phyloP scores from a whole-genome alignment of 2,113 vertebrate species.

The Urocitellus parryii region DNA sequence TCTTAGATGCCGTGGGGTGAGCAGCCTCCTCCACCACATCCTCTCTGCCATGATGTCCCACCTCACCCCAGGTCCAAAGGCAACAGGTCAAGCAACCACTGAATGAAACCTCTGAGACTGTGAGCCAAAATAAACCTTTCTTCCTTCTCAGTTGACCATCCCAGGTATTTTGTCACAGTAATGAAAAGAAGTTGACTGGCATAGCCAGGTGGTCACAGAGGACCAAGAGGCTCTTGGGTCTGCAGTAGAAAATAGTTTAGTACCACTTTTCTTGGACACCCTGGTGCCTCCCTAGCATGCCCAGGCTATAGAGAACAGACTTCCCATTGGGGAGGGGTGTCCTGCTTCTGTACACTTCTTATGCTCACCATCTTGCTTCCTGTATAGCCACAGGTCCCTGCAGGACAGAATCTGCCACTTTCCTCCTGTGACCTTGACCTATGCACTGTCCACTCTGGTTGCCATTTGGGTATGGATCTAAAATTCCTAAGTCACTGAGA shows the following conservation, averaged over 20 bases:
- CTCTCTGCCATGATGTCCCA: neutral
- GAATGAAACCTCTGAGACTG: neutral
- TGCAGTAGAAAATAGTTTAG: neutral
- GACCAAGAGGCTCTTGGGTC: neutral
- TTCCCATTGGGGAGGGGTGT: rapidly evolving
- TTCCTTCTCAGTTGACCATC: neutral
- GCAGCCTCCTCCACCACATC: neutral
- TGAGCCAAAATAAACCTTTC: neutral
- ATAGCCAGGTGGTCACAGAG: neutral
- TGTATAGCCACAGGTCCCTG: neutral
- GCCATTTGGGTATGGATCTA: neutral
- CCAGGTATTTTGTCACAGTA: neutral
- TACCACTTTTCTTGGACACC: rapidly evolving
- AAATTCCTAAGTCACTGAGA: neutral
- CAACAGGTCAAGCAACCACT: neutral
- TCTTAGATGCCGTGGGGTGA: neutral
- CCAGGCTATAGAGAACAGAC: neutral
- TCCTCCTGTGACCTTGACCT: neutral
- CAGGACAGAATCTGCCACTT: neutral
- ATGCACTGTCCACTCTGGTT: neutral
- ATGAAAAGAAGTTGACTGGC: neutral
- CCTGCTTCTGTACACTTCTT: neutral
- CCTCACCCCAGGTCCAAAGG: neutral
- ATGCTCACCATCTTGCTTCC: neutral
- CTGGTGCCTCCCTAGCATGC: neutral